Percentiles rank a stretch among this genome's conserved stretches.
Conservation (phyloP, 2,888 invertebrate genomes). For the Smittia aterrima region DNA sequence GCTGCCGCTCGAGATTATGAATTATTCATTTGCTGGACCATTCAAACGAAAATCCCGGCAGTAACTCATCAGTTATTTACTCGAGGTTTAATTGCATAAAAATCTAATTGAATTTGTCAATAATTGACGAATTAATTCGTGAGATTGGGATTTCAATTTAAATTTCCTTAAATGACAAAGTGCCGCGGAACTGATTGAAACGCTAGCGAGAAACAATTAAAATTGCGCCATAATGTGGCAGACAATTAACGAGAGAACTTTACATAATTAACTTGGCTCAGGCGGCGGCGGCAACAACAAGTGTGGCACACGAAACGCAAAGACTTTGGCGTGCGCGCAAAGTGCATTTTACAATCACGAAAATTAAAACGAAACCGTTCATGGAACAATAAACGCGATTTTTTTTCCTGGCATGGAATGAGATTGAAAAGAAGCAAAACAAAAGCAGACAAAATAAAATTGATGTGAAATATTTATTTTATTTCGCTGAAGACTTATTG, state of each 20-base stretch:
- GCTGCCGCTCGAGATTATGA: not conserved
- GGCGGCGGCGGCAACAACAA: not conserved
- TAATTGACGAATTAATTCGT: not conserved
- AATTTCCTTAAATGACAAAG: not conserved
- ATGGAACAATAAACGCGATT: not conserved
- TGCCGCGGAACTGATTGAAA: not conserved
- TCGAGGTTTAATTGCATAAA: conserved; percentile 16
- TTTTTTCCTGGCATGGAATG: not conserved
- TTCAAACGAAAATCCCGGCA: not conserved
- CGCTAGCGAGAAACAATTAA: conserved; percentile 13
- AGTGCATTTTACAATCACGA: conserved; percentile 2
- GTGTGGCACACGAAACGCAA: not conserved
- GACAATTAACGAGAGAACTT: conserved; percentile 33
- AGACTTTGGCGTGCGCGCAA: conserved; percentile 21
- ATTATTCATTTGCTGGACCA: not conserved
- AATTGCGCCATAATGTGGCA: not conserved
- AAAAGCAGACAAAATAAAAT: not conserved
- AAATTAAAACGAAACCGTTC: not conserved
- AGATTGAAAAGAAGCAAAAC: not conserved
- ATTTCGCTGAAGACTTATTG: conserved; percentile 13
- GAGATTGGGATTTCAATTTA: not conserved
- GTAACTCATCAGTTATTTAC: not conserved
- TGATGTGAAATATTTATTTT: conserved; percentile 1
- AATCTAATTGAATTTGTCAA: not conserved
- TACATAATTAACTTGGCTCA: conserved; percentile 33